A percentile compares a stretch with the other conserved stretches of the same genome.
phyloP scores from a whole-genome alignment of 2,797 vertebrate species.

The Xenopus petersii region DNA sequence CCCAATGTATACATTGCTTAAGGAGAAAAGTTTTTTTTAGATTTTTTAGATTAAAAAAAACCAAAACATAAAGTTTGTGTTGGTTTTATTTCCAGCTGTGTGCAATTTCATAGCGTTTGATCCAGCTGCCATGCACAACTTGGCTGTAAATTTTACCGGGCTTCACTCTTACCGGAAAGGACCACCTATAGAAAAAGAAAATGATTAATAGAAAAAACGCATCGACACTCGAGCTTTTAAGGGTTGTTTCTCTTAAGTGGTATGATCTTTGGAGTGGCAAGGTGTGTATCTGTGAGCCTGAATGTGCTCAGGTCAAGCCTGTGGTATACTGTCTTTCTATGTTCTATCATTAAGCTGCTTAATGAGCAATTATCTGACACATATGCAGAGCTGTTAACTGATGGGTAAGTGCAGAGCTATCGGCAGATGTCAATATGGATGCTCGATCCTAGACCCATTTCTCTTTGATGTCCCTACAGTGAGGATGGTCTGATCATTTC shows the following conservation, averaged over 20 bases:
- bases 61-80: no score
- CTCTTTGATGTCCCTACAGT: conserved; percentile 4
- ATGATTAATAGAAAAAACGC: no score
- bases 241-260: conserved; percentile 13
- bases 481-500: background rate
- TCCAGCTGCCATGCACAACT: no score
- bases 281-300: conserved; percentile 13
- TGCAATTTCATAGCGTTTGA: no score
- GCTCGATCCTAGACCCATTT: background rate
- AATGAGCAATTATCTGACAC: conserved; percentile 43
- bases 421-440: conserved; percentile 21
- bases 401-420: conserved; percentile 8
- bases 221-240: background rate
- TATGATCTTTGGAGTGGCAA: conserved; percentile 1
- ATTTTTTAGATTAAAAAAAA: no score
- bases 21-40: no score
- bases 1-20: no score
- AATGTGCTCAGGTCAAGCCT: conserved; percentile 29
- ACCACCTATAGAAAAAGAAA: no score
- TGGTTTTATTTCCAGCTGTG: no score
- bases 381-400: conserved; percentile 23
- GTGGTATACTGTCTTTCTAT: conserved; percentile 26
- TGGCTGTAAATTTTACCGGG: no score
- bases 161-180: no score
- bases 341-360: conserved; percentile 25